Percentiles rank a stretch among this genome's conserved stretches.
Conservation (phyloP, 2,888 invertebrate species). For the Celastrina argiolus region DNA sequence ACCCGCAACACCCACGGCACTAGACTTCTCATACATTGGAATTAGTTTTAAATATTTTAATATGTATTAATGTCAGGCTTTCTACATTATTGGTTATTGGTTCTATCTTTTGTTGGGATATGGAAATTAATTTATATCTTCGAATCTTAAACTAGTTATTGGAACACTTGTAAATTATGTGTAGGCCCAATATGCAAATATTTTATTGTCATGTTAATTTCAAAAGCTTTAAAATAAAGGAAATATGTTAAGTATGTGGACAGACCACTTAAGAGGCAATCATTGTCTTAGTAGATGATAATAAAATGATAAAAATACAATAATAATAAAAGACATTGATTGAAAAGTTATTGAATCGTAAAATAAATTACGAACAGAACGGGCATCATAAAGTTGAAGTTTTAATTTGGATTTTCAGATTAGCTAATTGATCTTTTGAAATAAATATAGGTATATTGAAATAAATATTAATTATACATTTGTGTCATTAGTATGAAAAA, state of each 20-base stretch:
- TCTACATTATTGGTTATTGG: constrained; percentile 68
- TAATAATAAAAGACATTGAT: constrained; percentile 9
- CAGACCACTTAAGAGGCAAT: not conserved
- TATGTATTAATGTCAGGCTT: constrained; percentile 69
- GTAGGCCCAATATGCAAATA: constrained; percentile 15
- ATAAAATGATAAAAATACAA: constrained; percentile 4
- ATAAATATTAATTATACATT: too few species aligned
- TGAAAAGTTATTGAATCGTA: constrained; percentile 9
- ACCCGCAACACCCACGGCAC: not conserved
- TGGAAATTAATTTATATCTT: constrained; percentile 52
- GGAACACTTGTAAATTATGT: constrained; percentile 1
- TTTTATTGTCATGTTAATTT: constrained; percentile 9
- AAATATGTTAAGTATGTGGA: constrained; percentile 3
- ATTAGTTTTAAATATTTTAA: constrained; percentile 66
- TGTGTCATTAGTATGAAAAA: too few species aligned
- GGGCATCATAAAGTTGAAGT: not conserved
- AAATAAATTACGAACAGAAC: not conserved
- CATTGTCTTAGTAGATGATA: not conserved
- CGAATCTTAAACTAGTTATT: constrained; percentile 31
- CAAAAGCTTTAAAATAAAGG: constrained; percentile 1
- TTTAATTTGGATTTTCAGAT: not conserved
- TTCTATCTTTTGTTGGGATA: constrained; percentile 59
- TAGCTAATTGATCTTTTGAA: not conserved
- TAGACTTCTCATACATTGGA: constrained; percentile 50
- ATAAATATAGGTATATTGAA: too few species aligned